Evolutionary conservation across 2,797 vertebrate species (phyloP), one percentile per base, ranked within the genome.

Genomic region (Sebastes vulpes): DNA sequence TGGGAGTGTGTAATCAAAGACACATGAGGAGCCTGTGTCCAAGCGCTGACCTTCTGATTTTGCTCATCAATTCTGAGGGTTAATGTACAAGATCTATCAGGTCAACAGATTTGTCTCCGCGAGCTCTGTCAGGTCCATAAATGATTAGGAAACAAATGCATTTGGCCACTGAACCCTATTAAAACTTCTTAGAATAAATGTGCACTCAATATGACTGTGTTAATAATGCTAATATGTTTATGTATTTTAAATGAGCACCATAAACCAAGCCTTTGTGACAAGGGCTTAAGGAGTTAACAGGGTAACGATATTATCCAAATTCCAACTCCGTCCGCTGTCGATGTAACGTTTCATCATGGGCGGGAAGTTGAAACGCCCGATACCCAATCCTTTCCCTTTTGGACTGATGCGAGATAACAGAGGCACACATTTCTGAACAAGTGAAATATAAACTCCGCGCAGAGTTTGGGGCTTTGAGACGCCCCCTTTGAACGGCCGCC

Each of bases 1-100:
- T 88, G 88, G 86, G 91, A 92, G 91, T 92, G 86, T 93, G 92
- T 96, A 96, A 97, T 96, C 94, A 95, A 95, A 95, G 93, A 95
- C 94, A 95, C 90, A 95, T 94, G 95, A 95, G 90, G 85, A 87
- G 82, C 81, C 88, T 23, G 85, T 86, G 92, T 93, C 92, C 92
- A 94, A 91, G 83, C 76, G 78, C 80, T 95, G 95, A 96, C 95
- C 94, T 94, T 95, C 89, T 94, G 91, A 94, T 94, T 95, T 93
- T 86, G 85, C 92, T 96, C 94, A 94, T 96, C 94, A 94, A 93
- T 93, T 95, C 83, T 79, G 26, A 57, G 83, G 89, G 91, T 93
- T 94, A 93, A 93, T 93, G 92, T 94, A 86, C 84, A 77, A 83
- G 81, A 92, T 92, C 88, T 84, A 90, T 87, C 77, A 83, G 90